These are phyloP conservation scores for Hirtodrosophila cameraria DNA, from an alignment of 2,888 invertebrate genomes.

Conservation along the genomic window DNA sequence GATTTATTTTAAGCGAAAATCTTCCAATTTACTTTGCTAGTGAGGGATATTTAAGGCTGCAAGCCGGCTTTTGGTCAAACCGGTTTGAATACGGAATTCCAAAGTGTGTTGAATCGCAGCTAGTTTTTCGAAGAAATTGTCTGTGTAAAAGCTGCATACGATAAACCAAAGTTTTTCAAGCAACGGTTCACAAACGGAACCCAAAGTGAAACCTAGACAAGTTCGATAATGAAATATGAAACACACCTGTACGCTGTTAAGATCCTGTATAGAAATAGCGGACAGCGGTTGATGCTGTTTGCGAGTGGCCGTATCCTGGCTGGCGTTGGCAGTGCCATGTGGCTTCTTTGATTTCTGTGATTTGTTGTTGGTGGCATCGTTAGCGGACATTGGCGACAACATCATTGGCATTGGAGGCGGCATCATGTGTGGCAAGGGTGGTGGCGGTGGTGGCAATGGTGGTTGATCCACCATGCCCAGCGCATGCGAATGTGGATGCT, in stretches of 20 bases:
- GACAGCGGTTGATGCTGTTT: conserved; percentile 91
- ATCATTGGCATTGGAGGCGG: conserved; percentile 85
- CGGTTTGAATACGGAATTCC: too few relatives aligned
- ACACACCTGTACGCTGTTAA: conserved; percentile 89
- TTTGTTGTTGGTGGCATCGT: conserved; percentile 79
- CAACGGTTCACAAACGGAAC: too few relatives aligned
- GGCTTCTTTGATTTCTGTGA: conserved; percentile 70
- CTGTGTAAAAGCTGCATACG: too few relatives aligned
- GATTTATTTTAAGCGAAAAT: too few relatives aligned
- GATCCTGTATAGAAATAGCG: conserved; percentile 93
- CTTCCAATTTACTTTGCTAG: too few relatives aligned
- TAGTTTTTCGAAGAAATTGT: too few relatives aligned
- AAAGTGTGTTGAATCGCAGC: too few relatives aligned
- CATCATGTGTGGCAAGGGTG: conserved; percentile 85
- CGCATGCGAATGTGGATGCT: conserved; percentile 64
- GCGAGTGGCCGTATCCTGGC: conserved; percentile 84
- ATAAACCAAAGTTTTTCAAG: too few relatives aligned
- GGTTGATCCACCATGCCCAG: conserved; percentile 67
- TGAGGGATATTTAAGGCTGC: too few relatives aligned
- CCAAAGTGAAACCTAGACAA: too few relatives aligned
- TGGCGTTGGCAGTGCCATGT: conserved; percentile 59
- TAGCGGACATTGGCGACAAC: conserved; percentile 63
- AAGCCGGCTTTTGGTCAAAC: too few relatives aligned
- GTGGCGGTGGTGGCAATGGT: conserved; percentile 84
- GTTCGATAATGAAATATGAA: too few relatives aligned